Conservation (phyloP, 2,888 invertebrate genomes). For the Phortica okadai region DNA sequence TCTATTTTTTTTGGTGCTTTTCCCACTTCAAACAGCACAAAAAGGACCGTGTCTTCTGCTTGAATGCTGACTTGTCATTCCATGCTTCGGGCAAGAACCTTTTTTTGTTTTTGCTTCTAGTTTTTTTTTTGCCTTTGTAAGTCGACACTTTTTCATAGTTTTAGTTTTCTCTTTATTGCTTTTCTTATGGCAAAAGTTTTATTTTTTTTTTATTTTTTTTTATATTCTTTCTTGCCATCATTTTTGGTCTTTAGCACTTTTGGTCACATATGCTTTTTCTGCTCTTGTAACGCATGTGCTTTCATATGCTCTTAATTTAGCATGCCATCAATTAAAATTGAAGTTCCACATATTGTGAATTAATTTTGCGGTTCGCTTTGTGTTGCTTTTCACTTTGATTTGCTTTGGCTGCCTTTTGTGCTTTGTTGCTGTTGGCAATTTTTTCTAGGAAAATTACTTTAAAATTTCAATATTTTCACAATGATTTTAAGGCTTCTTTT, state of each 20-base stretch:
- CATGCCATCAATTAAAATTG: slow-evolving; percentile 61
- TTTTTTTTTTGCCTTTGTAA: background rate
- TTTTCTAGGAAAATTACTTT: background rate
- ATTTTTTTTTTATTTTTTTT: background rate
- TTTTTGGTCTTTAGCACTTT: slow-evolving; percentile 24
- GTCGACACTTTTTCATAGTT: background rate
- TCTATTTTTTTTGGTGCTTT: background rate
- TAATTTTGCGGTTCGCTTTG: slow-evolving; percentile 41
- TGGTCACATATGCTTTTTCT: slow-evolving; percentile 21
- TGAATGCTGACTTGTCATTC: slow-evolving; percentile 60
- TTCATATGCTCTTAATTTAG: slow-evolving; percentile 15
- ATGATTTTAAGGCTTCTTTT: no score
- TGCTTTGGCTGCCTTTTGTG: background rate
- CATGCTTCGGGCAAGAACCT: background rate
- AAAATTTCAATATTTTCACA: no score
- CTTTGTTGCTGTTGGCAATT: background rate
- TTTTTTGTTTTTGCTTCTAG: background rate
- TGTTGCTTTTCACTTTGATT: slow-evolving; percentile 2
- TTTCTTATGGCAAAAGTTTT: slow-evolving; percentile 35
- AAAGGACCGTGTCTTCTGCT: slow-evolving; percentile 38
- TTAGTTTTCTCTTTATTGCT: background rate
- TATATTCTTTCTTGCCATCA: slow-evolving; percentile 22
- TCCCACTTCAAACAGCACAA: no score
- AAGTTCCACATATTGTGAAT: slow-evolving; percentile 45
- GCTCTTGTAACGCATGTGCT: background rate